Evolutionary conservation across 2,113 vertebrate genomes (phyloP).

Genomic region (Pterophyllum scalare): DNA sequence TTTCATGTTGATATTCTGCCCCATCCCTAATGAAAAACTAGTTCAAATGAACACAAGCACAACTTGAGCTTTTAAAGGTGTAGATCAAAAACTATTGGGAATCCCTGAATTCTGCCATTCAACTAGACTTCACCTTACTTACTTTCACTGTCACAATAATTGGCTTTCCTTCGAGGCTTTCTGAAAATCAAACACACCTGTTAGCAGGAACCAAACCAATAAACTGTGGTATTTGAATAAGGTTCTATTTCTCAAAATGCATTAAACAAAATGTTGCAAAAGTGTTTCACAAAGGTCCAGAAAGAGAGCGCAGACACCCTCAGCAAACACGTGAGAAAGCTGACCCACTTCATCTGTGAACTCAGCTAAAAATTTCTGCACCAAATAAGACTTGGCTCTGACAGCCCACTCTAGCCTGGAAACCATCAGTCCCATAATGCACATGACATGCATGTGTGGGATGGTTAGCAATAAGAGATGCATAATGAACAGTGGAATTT

Average conservation of each 20-base stretch:
- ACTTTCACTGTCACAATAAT: constrained; percentile 1
- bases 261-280: constrained; percentile 23
- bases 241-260: constrained; percentile 32
- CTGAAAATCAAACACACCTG: constrained; percentile 7
- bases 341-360: constrained; percentile 74
- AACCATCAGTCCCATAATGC: constrained; percentile 74
- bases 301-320: constrained; percentile 32
- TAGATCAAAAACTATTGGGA: background rate
- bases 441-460: constrained; percentile 72
- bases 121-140: background rate
- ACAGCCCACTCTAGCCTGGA: constrained; percentile 69
- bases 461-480: constrained; percentile 73
- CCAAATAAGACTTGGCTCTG: constrained; percentile 74
- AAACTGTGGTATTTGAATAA: constrained; percentile 23
- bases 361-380: constrained; percentile 59
- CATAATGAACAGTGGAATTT: constrained; percentile 74
- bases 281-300: constrained; percentile 63
- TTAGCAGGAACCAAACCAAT: constrained; percentile 44
- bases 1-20: background rate
- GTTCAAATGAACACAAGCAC: background rate
- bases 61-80: background rate
- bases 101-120: background rate
- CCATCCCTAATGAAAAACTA: background rate
- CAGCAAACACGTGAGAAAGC: constrained; percentile 63
- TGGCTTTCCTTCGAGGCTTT: background rate